Base-by-base conservation (phyloP, 2,113 vertebrate genomes). In the Plecotus auritus region DNA sequence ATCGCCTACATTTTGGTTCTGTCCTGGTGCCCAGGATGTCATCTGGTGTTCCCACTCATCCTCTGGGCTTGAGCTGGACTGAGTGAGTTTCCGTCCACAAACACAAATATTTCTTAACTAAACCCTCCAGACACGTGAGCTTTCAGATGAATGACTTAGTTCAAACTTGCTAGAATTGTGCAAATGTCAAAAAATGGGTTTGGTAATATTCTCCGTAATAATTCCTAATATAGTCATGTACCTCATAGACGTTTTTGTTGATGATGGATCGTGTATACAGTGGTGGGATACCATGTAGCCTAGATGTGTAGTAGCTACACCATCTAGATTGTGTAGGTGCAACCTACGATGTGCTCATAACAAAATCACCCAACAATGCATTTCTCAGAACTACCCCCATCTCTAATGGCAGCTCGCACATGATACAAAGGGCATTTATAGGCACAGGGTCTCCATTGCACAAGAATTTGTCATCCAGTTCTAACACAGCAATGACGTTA, bases 51-150 rank as follows among this genome's bases (percentile, higher is more conserved):
- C 18, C 32, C 64, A 30, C 8, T 49, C 70, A 78, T 81, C 45
- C 81, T 93, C 45, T 84, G 84, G 59, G 26, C 77, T 37, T 82
- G 47, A 77, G 22, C 40, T 81, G 40, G 32, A 64, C 14, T 37
- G 22, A 56, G 3, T n/a, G 9, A 74, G 32, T 82, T 81, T 94
- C 42, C 26, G 3, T 72, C 70, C 51, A 28, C 28, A 61, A 88
- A 82, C 88, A 26, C 56, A 74, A 80, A 16, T 69, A 42, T 74
- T 77, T 95, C 30, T 85, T 51, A 20, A 61, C 67, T 89, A 61
- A 92, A n/a, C 16, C 35, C 70, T 92, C 26, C 40, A 86, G 87
- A 95, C 16, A 49, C 70, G 88, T 56, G 37, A 93, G 73, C 9
- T 28, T 22, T 89, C 69, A 42, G 20, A 51, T 72, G 76, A 93